These are phyloP conservation scores for Zaprionus davidi DNA, from an alignment of 1,140 invertebrate species.

Conservation along the genomic window DNA sequence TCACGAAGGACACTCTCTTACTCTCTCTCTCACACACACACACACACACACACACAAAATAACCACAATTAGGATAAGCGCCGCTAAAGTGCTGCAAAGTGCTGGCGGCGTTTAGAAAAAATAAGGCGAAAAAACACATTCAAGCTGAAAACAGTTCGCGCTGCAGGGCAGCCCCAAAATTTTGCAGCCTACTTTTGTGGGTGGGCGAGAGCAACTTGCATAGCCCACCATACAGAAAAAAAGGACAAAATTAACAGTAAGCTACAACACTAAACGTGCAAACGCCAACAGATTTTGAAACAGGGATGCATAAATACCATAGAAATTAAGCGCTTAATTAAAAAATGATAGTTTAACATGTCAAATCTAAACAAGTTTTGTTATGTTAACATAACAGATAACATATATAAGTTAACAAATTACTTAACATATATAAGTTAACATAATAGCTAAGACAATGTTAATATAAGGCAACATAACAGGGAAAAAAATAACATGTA, in stretches of 20 bases:
- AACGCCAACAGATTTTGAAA: constrained; percentile 39
- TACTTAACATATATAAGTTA: neutral
- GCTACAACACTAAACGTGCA: constrained; percentile 52
- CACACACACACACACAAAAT: constrained; percentile 40
- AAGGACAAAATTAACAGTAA: constrained; percentile 52
- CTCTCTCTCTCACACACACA: constrained; percentile 29
- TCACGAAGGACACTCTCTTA: constrained; percentile 47
- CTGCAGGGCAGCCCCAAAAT: constrained; percentile 52
- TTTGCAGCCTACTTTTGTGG: constrained; percentile 53
- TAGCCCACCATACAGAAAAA: constrained; percentile 22
- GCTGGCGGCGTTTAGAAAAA: constrained; percentile 52
- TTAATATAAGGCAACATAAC: no score
- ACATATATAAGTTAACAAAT: neutral
- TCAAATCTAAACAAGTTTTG: neutral
- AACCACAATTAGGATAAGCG: constrained; percentile 71
- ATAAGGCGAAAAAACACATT: constrained; percentile 27
- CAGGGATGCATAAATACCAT: constrained; percentile 29
- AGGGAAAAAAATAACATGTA: neutral
- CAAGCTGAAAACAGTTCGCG: constrained; percentile 43
- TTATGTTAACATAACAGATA: neutral
- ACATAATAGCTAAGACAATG: neutral
- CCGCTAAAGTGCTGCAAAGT: constrained; percentile 62
- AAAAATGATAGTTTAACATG: neutral
- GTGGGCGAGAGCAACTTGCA: constrained; percentile 25
- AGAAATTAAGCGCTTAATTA: neutral